Conservation (phyloP, 2,797 vertebrate species). For the Bradypodion pumilum region DNA sequence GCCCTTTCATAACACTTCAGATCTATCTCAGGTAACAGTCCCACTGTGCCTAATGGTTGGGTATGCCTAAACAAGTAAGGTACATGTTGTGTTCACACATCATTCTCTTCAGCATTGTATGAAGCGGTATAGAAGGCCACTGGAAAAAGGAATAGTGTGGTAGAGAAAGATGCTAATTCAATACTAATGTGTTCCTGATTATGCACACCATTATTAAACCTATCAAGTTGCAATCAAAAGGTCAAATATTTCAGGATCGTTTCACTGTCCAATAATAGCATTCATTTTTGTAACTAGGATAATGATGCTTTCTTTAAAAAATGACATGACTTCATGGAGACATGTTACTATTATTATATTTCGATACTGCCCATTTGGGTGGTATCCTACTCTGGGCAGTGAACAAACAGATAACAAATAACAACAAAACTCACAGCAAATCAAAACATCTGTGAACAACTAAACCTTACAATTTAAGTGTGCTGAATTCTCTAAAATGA, state of each 20-base stretch:
- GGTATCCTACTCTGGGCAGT: too few relatives aligned
- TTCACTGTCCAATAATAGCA: background rate
- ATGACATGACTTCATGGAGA: too few relatives aligned
- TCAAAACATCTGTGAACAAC: background rate
- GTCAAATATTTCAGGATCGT: too few relatives aligned
- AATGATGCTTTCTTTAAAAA: too few relatives aligned
- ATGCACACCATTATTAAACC: background rate
- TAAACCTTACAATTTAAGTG: fast-evolving
- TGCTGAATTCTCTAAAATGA: background rate
- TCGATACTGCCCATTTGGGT: too few relatives aligned
- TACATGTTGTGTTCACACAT: too few relatives aligned
- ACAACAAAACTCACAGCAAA: too few relatives aligned
- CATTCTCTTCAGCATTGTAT: background rate
- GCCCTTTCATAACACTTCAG: background rate
- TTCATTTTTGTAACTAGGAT: background rate
- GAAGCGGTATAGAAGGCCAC: background rate
- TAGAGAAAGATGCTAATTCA: background rate
- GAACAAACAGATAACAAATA: too few relatives aligned
- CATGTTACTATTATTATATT: too few relatives aligned
- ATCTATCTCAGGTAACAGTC: background rate
- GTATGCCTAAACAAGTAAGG: background rate
- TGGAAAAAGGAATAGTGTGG: background rate
- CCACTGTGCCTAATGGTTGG: background rate
- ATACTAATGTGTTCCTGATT: background rate
- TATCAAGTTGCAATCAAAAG: too few relatives aligned